A percentile compares a stretch with the other conserved stretches of the same genome.
These are phyloP conservation scores for Brenthis daphne DNA, from an alignment of 2,888 invertebrate species.

Conservation along the genomic window DNA sequence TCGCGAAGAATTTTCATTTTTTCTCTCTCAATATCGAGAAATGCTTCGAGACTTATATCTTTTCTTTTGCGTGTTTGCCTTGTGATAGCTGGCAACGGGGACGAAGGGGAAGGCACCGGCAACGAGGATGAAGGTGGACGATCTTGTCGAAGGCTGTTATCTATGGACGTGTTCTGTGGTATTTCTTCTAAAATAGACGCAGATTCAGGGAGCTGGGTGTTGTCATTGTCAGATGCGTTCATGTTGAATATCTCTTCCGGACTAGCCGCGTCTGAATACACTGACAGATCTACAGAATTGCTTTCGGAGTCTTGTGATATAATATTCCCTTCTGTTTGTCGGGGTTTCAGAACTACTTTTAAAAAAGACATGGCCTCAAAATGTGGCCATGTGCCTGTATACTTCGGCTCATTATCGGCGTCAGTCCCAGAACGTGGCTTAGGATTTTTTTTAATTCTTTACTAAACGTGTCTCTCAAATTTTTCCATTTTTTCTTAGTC, in stretches of 20 bases:
- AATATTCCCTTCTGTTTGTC: slow-evolving; percentile 40
- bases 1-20: slow-evolving; percentile 41
- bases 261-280: slow-evolving; percentile 32
- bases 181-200: slow-evolving; percentile 31
- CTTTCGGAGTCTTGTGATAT: slow-evolving; percentile 29
- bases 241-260: slow-evolving; percentile 29
- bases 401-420: slow-evolving; percentile 41
- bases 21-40: slow-evolving; percentile 40
- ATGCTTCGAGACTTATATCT: slow-evolving; percentile 44
- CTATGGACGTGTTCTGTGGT: slow-evolving; percentile 35
- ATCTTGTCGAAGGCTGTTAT: slow-evolving; percentile 30
- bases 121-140: too few relatives aligned
- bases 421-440: slow-evolving; percentile 41
- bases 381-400: slow-evolving; percentile 42
- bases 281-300: slow-evolving; percentile 35
- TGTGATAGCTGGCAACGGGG: slow-evolving; percentile 44
- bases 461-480: slow-evolving; percentile 41
- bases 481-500: slow-evolving; percentile 43
- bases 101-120: slow-evolving; percentile 36
- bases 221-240: slow-evolving; percentile 31
- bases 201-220: slow-evolving; percentile 30
- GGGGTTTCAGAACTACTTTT: slow-evolving; percentile 40
- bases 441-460: slow-evolving; percentile 42
- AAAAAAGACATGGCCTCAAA: slow-evolving; percentile 42
- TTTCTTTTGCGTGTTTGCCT: slow-evolving; percentile 40